phyloP scores from a whole-genome alignment of 2,113 vertebrate genomes.

The Chaenocephalus aceratus region DNA sequence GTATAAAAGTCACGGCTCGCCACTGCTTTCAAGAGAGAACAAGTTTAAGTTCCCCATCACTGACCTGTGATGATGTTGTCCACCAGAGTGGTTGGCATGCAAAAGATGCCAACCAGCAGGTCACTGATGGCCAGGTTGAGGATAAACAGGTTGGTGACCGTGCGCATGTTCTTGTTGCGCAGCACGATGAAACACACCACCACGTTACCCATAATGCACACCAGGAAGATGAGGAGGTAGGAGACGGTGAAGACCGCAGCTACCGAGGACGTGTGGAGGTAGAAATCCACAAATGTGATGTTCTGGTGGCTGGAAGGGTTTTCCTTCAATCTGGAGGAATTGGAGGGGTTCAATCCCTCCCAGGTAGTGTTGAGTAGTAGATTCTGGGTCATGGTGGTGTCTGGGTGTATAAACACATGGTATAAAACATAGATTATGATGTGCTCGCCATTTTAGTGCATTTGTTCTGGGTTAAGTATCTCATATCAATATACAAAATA shows the following conservation, averaged over 20 bases:
- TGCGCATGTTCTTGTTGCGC: slow-evolving; percentile 89
- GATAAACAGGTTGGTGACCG: slow-evolving; percentile 94
- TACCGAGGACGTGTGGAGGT: slow-evolving; percentile 88
- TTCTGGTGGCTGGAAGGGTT: slow-evolving; percentile 70
- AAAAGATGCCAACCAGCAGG: slow-evolving; percentile 95
- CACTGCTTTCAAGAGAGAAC: neutral
- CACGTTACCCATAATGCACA: slow-evolving; percentile 92
- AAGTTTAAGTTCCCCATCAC: neutral
- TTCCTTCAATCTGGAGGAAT: slow-evolving; percentile 28
- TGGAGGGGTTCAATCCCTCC: slow-evolving; percentile 18
- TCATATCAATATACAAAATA: neutral
- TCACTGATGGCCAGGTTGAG: slow-evolving; percentile 95
- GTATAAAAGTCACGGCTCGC: too few species aligned
- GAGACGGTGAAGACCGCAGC: slow-evolving; percentile 89
- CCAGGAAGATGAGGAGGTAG: slow-evolving; percentile 93
- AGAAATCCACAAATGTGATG: slow-evolving; percentile 90
- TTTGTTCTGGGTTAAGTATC: neutral
- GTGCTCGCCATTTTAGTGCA: neutral
- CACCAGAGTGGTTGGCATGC: slow-evolving; percentile 94
- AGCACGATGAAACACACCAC: slow-evolving; percentile 90
- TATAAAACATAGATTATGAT: neutral
- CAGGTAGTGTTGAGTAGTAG: slow-evolving; percentile 66
- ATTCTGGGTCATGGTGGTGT: slow-evolving; percentile 64
- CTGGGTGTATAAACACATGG: slow-evolving; percentile 28
- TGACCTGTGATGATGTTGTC: slow-evolving; percentile 95